Evolutionary conservation across 2,888 invertebrate genomes (phyloP).

Genomic region (Mechanitis messenoides): DNA sequence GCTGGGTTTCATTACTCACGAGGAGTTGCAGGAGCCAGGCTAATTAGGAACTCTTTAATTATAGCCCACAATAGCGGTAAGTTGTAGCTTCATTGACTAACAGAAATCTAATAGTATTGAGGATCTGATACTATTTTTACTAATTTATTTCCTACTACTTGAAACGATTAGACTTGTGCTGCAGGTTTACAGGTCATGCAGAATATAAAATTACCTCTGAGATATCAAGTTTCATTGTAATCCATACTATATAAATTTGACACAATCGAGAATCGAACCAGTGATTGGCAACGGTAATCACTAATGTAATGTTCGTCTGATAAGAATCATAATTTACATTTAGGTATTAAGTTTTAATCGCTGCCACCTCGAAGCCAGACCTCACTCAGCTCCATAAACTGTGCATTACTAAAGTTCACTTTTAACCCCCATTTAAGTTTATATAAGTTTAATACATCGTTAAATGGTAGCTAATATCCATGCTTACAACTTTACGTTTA

Average conservation of each 20-base stretch:
- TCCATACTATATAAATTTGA: too few relatives aligned
- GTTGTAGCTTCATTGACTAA: conserved; percentile 17
- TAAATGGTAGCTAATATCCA: conserved; percentile 28
- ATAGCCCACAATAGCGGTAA: conserved; percentile 38
- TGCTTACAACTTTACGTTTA: conserved; percentile 22
- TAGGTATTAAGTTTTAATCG: not conserved
- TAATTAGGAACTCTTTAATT: conserved; percentile 39
- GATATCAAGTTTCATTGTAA: too few relatives aligned
- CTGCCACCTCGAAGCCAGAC: conserved; percentile 18
- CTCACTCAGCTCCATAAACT: conserved; percentile 31
- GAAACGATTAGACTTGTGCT: too few relatives aligned
- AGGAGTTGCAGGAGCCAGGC: conserved; percentile 29
- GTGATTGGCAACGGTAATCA: too few relatives aligned
- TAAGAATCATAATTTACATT: not conserved
- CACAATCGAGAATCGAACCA: too few relatives aligned
- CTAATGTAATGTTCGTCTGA: too few relatives aligned
- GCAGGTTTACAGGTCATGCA: too few relatives aligned
- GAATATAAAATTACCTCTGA: too few relatives aligned
- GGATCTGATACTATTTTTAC: too few relatives aligned
- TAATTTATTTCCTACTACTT: too few relatives aligned
- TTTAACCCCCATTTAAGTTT: conserved; percentile 35
- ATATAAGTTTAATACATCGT: conserved; percentile 31
- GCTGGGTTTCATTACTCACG: conserved; percentile 20
- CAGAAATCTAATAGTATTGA: too few relatives aligned
- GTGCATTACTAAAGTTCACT: conserved; percentile 24